Conservation (phyloP, 2,797 vertebrate species). For the Anas capensis region DNA sequence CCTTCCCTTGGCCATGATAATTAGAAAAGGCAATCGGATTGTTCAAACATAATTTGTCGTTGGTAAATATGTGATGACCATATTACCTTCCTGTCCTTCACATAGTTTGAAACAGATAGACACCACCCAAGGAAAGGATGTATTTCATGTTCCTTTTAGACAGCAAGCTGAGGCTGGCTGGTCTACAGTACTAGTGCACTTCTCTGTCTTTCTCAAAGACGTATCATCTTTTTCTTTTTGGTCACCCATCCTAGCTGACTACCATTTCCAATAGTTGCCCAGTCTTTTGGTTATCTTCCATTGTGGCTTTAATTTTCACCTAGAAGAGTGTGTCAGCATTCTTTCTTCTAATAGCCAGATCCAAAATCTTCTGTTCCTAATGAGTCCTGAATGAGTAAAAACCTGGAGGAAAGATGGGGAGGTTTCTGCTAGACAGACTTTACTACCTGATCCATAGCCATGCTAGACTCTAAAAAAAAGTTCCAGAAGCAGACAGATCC, state of each 20-base stretch:
- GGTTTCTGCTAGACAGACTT: neutral
- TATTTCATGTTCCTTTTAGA: neutral
- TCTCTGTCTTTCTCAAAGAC: neutral
- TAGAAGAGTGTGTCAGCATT: neutral
- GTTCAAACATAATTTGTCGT: neutral
- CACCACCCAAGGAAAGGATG: neutral
- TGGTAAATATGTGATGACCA: neutral
- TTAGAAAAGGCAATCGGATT: neutral
- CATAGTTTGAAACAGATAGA: neutral
- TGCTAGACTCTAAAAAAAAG: neutral
- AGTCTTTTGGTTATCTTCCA: neutral
- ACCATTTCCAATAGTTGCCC: neutral
- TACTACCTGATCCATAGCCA: neutral
- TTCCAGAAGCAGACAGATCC: neutral
- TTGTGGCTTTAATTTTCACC: neutral
- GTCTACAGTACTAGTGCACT: neutral
- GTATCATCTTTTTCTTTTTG: neutral
- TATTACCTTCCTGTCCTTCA: neutral
- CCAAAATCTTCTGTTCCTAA: neutral
- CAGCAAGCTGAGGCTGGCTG: neutral
- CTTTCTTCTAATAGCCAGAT: neutral
- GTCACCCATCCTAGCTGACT: neutral
- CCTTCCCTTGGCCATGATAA: neutral
- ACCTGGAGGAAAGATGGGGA: neutral
- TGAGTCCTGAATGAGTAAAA: neutral